Evolutionary conservation across 2,888 invertebrate genomes (phyloP), one percentile per base, ranked within the genome.

Genomic region (Glomeris marginata): DNA sequence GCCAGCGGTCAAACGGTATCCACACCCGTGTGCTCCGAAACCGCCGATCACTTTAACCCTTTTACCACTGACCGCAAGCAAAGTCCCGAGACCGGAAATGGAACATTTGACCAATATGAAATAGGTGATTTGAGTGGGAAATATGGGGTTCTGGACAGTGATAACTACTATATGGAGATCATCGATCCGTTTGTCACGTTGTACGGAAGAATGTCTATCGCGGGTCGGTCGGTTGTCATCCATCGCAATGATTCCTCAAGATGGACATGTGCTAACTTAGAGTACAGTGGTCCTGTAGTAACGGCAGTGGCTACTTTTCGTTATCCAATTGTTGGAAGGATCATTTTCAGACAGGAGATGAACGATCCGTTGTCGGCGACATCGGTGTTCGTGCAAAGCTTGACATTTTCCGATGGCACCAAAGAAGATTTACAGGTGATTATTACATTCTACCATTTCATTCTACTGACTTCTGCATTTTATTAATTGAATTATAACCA

Each of bases 91-190:
- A 58, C 65, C 1, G 66, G 61, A 2, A 74, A 77, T 58, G 86
- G 84, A 35, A 84, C 86, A 0, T 86, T 86, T 64, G 90, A 94
- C 66, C 84, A 85, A 65, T 94, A 91, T 62, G 80, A 87, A 1
- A 71, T 90, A 2, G 20, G 94, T 0, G 91, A 92, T 63, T 68
- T 94, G 11, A 81, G 85, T 48, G 90, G 90, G 18, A 92, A 92
- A 67, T 76, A 68, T 54, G 68, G 68, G n/a, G 50, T 56, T 3
- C 53, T 66, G 15, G 52, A 47, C 3, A 49, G 18, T 52, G 54
- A 34, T 51, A 53, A 38, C 16, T 44, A 20, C 52, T 52, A 41
- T 49, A 56, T 22, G 53, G 54, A 46, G 52, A 56, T 13, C 53
- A 52, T 51, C 79, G 94, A 94, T 64, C 74, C 78, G 2, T 90